A percentile compares a stretch with the other conserved stretches of the same genome.
phyloP scores from a whole-genome alignment of 2,113 vertebrate species.

The Strigops habroptila region DNA sequence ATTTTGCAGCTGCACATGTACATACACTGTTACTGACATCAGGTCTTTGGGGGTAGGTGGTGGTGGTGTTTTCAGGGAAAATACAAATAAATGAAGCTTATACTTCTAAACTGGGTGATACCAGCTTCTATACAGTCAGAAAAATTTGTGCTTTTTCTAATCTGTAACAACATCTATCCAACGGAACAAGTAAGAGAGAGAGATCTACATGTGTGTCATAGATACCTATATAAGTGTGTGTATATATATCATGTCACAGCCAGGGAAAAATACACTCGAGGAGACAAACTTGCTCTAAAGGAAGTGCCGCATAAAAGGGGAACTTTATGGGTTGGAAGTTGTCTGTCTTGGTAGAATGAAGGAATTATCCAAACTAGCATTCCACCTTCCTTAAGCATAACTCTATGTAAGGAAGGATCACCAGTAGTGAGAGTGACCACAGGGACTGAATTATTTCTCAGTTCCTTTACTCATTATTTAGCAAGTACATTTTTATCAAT shows the following conservation, averaged over 20 bases:
- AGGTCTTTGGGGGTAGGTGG: background rate
- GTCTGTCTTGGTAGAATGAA: background rate
- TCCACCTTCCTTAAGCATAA: background rate
- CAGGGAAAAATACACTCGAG: background rate
- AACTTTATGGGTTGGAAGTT: background rate
- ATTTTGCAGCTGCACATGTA: background rate
- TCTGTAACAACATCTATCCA: background rate
- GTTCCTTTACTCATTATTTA: background rate
- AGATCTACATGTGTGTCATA: background rate
- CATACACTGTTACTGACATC: background rate
- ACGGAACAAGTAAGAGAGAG: background rate
- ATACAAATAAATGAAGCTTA: background rate
- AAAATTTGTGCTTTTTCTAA: background rate
- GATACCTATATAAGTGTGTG: rapidly evolving
- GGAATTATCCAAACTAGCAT: background rate
- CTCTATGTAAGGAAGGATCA: background rate
- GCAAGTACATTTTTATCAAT: background rate
- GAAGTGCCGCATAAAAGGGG: background rate
- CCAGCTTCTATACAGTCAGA: background rate
- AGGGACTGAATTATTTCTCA: background rate
- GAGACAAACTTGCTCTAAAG: background rate
- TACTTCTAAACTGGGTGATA: background rate
- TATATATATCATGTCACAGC: background rate
- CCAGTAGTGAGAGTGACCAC: background rate
- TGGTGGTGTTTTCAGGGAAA: background rate